These are phyloP conservation scores for Hydrophis major DNA, from an alignment of 2,797 vertebrate species.

Conservation along the genomic window DNA sequence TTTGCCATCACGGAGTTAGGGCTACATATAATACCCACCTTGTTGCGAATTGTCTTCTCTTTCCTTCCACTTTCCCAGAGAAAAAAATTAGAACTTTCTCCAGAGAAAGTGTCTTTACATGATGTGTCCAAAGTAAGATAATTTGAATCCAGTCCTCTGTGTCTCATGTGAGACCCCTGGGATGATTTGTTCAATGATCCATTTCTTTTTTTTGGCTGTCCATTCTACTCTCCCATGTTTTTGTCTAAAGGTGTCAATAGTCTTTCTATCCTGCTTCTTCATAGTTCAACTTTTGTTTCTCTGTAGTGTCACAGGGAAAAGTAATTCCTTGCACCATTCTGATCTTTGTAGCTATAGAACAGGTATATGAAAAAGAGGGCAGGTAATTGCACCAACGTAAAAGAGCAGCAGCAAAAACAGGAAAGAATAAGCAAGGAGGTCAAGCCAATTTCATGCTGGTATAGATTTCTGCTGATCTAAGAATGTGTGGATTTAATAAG, in stretches of 20 bases:
- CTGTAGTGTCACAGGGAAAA: background rate
- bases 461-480: background rate
- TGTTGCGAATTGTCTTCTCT: background rate
- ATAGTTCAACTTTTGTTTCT: background rate
- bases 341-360: background rate
- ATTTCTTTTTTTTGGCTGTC: background rate
- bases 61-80: background rate
- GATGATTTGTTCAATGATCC: background rate
- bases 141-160: background rate
- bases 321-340: background rate
- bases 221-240: background rate
- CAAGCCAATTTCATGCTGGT: background rate
- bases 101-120: background rate
- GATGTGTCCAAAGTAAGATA: background rate
- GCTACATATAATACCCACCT: background rate
- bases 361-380: background rate
- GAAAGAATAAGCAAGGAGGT: background rate
- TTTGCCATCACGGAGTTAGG: too few relatives aligned
- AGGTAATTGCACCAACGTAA: background rate
- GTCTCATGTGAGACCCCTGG: background rate
- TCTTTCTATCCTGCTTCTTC: background rate
- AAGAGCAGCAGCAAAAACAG: background rate
- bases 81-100: background rate
- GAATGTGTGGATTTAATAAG: background rate
- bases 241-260: background rate